Conservation (phyloP, 1,140 invertebrate species). For the Protaetia brevitarsis region DNA sequence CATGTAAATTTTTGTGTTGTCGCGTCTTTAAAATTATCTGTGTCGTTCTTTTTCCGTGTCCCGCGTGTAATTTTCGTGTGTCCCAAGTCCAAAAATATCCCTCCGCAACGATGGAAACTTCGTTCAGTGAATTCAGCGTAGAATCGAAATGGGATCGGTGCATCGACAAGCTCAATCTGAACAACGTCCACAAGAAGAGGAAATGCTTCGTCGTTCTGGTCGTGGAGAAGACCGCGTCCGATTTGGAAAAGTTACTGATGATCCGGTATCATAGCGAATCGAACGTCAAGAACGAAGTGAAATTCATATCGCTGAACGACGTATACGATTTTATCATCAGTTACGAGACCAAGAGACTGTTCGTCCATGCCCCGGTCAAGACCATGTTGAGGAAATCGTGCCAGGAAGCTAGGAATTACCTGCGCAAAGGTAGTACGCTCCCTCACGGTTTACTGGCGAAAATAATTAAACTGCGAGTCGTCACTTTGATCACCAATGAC, state of each 20-base stretch:
- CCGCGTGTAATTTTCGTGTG: too few species aligned
- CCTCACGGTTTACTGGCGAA: not conserved
- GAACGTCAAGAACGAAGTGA: not conserved
- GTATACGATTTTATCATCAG: conserved; percentile 15
- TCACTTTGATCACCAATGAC: not conserved
- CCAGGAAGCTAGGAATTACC: not conserved
- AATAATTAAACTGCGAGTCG: not conserved
- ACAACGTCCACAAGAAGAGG: not conserved
- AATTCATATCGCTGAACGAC: conserved; percentile 3
- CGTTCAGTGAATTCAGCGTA: not conserved
- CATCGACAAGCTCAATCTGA: not conserved
- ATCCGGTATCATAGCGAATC: conserved; percentile 15
- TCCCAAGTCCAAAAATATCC: too few species aligned
- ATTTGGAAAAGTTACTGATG: conserved; percentile 15
- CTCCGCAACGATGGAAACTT: not conserved
- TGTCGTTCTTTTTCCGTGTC: too few species aligned
- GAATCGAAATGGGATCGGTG: not conserved
- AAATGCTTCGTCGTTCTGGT: not conserved
- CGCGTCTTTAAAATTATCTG: too few species aligned
- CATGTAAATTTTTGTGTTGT: too few species aligned
- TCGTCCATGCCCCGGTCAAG: not conserved
- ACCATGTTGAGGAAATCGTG: not conserved
- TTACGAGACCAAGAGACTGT: conserved; percentile 6
- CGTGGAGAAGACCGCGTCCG: not conserved
- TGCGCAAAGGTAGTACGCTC: not conserved